A percentile compares a stretch with the other conserved stretches of the same genome.
phyloP scores from a whole-genome alignment of 1,140 invertebrate genomes.

The Bombus pyrosoma region DNA sequence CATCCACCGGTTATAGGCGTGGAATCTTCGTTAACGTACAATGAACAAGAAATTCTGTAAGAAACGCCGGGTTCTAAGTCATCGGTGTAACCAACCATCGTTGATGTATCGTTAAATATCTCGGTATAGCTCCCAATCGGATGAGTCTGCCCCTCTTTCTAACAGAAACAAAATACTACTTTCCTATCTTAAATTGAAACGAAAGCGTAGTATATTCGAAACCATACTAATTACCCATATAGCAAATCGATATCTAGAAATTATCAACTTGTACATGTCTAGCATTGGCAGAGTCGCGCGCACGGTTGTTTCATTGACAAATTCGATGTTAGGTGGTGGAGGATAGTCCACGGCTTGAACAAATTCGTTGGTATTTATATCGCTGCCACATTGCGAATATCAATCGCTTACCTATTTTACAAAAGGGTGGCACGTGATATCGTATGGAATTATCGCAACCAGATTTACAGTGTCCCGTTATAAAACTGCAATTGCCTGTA shows the following conservation, averaged over 20 bases:
- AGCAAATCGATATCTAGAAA: neutral
- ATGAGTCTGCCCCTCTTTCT: neutral
- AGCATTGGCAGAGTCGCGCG: neutral
- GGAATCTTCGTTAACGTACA: neutral
- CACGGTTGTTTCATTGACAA: conserved; percentile 37
- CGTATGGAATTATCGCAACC: too few relatives aligned
- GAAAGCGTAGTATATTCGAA: neutral
- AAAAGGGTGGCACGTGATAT: too few relatives aligned
- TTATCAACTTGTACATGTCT: conserved; percentile 18
- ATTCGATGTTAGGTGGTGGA: neutral
- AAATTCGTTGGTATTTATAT: neutral
- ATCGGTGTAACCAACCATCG: neutral
- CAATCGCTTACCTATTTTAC: too few relatives aligned
- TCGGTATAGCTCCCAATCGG: neutral
- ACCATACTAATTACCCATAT: conserved; percentile 17
- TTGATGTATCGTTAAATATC: neutral
- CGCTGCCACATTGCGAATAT: neutral
- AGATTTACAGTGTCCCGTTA: too few relatives aligned
- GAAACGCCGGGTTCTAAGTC: conserved; percentile 7
- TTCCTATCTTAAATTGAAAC: neutral
- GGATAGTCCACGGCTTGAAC: too few relatives aligned
- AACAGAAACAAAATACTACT: neutral
- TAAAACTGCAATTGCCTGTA: too few relatives aligned
- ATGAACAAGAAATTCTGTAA: neutral
- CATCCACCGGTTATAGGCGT: neutral